Conservation (phyloP, 2,888 invertebrate genomes). For the Noctua janthina region DNA sequence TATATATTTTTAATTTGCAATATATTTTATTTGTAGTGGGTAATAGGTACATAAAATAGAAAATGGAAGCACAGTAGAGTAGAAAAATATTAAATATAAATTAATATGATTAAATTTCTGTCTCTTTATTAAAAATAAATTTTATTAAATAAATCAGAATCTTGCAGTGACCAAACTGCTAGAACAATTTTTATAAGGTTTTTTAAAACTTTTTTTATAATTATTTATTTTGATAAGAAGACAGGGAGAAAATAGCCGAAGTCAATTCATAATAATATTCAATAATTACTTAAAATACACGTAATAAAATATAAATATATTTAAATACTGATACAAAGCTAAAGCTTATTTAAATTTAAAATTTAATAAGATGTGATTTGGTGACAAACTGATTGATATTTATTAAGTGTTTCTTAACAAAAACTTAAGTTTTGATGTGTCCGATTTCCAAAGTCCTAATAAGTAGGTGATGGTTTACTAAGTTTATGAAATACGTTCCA, state of each 20-base stretch:
- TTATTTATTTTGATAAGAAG: constrained; percentile 52
- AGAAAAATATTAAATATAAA: constrained; percentile 49
- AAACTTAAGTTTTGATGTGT: neutral
- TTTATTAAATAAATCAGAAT: neutral
- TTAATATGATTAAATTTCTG: constrained; percentile 39
- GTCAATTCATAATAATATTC: constrained; percentile 42
- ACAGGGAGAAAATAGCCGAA: constrained; percentile 47
- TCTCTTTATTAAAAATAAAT: constrained; percentile 44
- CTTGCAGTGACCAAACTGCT: neutral
- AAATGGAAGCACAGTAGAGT: constrained; percentile 62
- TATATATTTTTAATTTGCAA: constrained; percentile 74
- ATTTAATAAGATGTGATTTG: constrained; percentile 29
- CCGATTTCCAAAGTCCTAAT: neutral
- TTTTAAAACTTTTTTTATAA: neutral
- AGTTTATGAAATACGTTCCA: neutral
- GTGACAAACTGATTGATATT: constrained; percentile 30
- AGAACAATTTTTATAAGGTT: neutral
- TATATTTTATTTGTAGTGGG: constrained; percentile 61
- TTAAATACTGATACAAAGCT: constrained; percentile 55
- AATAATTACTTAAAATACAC: constrained; percentile 52
- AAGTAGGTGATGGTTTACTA: neutral
- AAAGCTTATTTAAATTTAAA: constrained; percentile 48
- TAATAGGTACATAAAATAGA: constrained; percentile 56
- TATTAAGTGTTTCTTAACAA: neutral
- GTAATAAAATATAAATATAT: constrained; percentile 49